Conservation (phyloP, 2,888 invertebrate genomes). For the Carpatolechia fugitivella region DNA sequence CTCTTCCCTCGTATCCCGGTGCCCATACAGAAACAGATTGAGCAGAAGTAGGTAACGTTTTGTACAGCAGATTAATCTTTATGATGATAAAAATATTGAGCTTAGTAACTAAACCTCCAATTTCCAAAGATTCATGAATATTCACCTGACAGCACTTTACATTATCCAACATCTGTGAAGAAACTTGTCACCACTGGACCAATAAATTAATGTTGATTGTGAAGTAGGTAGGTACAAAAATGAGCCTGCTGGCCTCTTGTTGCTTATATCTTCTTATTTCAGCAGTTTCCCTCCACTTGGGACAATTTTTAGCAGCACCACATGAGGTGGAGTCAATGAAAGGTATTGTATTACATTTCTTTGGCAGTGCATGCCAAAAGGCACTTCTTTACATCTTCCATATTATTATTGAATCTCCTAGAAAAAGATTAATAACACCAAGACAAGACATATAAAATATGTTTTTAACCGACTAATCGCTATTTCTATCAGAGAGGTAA, state of each 20-base stretch:
- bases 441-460: too few species aligned
- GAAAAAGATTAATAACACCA: too few species aligned
- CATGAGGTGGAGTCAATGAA: slow-evolving; percentile 2
- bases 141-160: too few species aligned
- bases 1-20: slow-evolving; percentile 99
- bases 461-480: too few species aligned
- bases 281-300: slow-evolving; percentile 7
- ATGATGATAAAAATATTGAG: too few species aligned
- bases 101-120: too few species aligned
- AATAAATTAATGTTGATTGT: not conserved
- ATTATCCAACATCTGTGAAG: too few species aligned
- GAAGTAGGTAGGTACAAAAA: not conserved
- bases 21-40: slow-evolving; percentile 96
- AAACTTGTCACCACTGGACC: too few species aligned
- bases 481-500: too few species aligned
- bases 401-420: not conserved
- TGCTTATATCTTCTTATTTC: slow-evolving; percentile 15
- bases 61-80: not conserved
- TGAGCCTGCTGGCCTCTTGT: not conserved
- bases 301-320: slow-evolving; percentile 11
- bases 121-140: too few species aligned
- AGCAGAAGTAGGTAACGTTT: slow-evolving; percentile 79
- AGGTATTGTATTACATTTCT: slow-evolving; percentile 12
- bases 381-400: not conserved
- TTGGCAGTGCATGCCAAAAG: slow-evolving; percentile 1